Base-by-base conservation (phyloP, 2,888 invertebrate species). In the Clusia tigrina region DNA sequence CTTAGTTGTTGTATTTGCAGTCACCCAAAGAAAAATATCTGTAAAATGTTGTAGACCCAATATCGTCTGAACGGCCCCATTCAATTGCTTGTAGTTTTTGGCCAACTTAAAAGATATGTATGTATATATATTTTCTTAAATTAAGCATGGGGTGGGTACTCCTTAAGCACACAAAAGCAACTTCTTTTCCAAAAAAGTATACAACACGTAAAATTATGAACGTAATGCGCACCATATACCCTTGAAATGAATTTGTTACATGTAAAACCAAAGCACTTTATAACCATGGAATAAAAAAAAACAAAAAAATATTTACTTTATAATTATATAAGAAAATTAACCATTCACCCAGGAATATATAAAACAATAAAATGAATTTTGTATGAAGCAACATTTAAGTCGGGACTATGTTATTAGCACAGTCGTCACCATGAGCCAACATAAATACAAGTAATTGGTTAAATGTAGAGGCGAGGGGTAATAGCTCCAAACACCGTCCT, bases 401-500 rank as follows among this genome's bases (percentile, higher is more conserved):
- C 22, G 22, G 24, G 12, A 20, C 5, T 53, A 20, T 23, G 15
- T 2, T 24, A 54, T 20, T 32, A 54, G 25, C 54, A 25, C 25
- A 54, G 22, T 32, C 18, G 5, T 32, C 54, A 32, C 32, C 32
- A 54, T 26, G 32, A 54, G 32, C 59, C 59, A 59, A n/a, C n/a
- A n/a, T n/a, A n/a, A n/a, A n/a, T 10, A 42, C n/a, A 42, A n/a
- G 42, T 42, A n/a, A 42, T 6, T n/a, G n/a, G 9, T 6, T 42
- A 15, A 15, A 42, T 42, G 42, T 42, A 42, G 6, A n/a, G n/a
- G n/a, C n/a, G n/a, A n/a, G n/a, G n/a, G n/a, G n/a, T n/a, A 42
- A 42, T 42, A 10, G 10, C n/a, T 42, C 42, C 42, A 42, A 52
- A 26, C 63, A 63, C 63, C 63, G 20, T 12, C 17, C 25, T 55